Conservation (phyloP, 2,113 vertebrate genomes). For the Carettochelys insculpta region DNA sequence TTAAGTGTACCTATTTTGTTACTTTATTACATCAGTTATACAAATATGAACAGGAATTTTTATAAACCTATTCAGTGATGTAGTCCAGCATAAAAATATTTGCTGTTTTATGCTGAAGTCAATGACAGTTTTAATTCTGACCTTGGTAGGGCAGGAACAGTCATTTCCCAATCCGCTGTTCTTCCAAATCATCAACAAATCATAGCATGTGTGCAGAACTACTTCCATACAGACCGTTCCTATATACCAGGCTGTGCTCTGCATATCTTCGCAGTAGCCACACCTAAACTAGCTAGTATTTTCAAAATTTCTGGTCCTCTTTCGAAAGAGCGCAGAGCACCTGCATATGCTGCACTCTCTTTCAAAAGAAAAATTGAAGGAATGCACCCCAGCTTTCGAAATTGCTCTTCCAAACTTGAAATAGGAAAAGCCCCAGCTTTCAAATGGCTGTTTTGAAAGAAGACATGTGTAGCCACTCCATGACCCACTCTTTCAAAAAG, state of each 20-base stretch:
- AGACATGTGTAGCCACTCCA: too few species aligned
- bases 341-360: too few species aligned
- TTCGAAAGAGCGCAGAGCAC: too few species aligned
- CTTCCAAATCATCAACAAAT: conserved; percentile 20
- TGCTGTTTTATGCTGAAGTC: not conserved
- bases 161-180: not conserved
- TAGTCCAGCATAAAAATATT: not conserved
- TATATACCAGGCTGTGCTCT: conserved; percentile 22
- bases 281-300: too few species aligned
- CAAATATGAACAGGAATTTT: not conserved
- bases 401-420: too few species aligned
- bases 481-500: too few species aligned
- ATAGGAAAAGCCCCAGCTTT: too few species aligned
- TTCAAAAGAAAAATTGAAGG: too few species aligned
- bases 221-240: not conserved
- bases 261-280: not conserved
- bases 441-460: too few species aligned
- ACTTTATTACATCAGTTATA: not conserved
- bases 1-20: not conserved
- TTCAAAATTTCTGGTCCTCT: too few species aligned
- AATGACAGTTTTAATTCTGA: not conserved
- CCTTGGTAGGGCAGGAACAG: not conserved
- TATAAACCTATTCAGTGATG: not conserved
- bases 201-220: conserved; percentile 25
- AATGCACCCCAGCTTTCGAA: too few species aligned